Conservation (phyloP, 2,888 invertebrate genomes). For the Tinea semifulvella region DNA sequence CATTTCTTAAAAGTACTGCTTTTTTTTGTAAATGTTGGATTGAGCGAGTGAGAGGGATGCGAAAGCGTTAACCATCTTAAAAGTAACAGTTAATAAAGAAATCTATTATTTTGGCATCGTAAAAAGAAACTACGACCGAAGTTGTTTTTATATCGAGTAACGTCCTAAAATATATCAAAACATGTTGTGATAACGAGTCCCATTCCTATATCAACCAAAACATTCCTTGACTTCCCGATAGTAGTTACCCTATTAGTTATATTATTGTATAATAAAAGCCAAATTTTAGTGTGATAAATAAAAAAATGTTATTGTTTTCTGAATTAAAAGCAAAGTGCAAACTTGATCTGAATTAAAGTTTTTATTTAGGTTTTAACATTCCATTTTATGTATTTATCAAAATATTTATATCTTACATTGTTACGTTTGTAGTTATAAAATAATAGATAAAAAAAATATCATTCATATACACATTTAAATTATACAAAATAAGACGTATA, state of each 20-base stretch:
- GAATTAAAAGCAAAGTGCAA: conserved; percentile 29
- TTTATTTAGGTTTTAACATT: conserved; percentile 37
- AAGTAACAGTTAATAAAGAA: too few species aligned
- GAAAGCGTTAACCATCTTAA: too few species aligned
- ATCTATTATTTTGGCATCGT: too few species aligned
- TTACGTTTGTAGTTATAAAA: conserved; percentile 14
- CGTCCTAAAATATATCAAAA: too few species aligned
- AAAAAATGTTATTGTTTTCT: conserved; percentile 20
- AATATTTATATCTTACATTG: conserved; percentile 17
- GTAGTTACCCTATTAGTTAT: conserved; percentile 27
- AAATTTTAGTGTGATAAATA: conserved; percentile 58
- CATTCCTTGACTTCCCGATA: conserved; percentile 10
- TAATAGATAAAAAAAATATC: conserved; percentile 6
- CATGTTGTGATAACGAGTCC: too few species aligned
- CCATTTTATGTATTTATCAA: conserved; percentile 31
- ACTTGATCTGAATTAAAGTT: conserved; percentile 44
- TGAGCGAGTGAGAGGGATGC: too few species aligned
- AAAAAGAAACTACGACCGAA: too few species aligned
- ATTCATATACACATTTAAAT: conserved; percentile 12
- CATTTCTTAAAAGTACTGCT: too few species aligned
- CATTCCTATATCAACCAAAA: conserved; percentile 1
- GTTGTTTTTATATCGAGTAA: too few species aligned
- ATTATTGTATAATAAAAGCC: conserved; percentile 37
- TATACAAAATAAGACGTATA: conserved; percentile 14
- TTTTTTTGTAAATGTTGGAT: too few species aligned